A percentile compares a stretch with the other conserved stretches of the same genome.
Evolutionary conservation across 2,113 vertebrate species (phyloP).

Genomic region (Amia ocellicauda): DNA sequence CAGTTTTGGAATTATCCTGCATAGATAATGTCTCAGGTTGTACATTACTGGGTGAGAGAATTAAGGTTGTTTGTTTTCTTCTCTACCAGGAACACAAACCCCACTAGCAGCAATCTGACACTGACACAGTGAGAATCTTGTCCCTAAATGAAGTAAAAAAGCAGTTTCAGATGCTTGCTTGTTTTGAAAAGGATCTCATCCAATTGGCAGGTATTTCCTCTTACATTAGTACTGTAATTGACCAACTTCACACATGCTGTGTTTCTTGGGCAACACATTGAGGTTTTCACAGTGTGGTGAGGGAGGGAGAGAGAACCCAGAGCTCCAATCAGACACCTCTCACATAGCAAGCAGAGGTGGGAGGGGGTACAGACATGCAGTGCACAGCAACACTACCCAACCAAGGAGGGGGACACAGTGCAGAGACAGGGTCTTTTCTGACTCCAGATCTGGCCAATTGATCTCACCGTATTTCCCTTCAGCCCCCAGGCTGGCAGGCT

Average conservation of each 20-base stretch:
- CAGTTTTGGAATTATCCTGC: too few relatives aligned
- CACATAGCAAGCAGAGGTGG: neutral
- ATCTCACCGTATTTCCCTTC: conserved; percentile 38
- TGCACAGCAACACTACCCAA: neutral
- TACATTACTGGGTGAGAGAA: too few relatives aligned
- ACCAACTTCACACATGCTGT: too few relatives aligned
- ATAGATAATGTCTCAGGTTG: too few relatives aligned
- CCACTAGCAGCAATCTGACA: too few relatives aligned
- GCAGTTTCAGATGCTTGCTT: conserved; percentile 30
- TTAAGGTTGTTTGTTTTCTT: too few relatives aligned
- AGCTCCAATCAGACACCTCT: neutral
- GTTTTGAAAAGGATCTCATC: conserved; percentile 39
- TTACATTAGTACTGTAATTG: too few relatives aligned
- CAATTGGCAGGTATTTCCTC: too few relatives aligned
- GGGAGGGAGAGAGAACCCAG: conserved; percentile 9
- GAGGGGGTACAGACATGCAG: neutral
- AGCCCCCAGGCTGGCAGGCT: conserved; percentile 43
- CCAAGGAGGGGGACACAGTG: neutral
- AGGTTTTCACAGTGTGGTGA: conserved; percentile 25
- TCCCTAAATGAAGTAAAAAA: conserved; percentile 25
- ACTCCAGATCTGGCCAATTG: conserved; percentile 20
- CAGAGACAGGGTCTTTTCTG: neutral
- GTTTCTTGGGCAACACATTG: conserved; percentile 42
- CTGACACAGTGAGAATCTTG: too few relatives aligned
- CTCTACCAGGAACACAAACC: too few relatives aligned